A percentile compares a stretch with the other conserved stretches of the same genome.
phyloP scores from a whole-genome alignment of 2,888 invertebrate genomes.

The Sipha maydis region DNA sequence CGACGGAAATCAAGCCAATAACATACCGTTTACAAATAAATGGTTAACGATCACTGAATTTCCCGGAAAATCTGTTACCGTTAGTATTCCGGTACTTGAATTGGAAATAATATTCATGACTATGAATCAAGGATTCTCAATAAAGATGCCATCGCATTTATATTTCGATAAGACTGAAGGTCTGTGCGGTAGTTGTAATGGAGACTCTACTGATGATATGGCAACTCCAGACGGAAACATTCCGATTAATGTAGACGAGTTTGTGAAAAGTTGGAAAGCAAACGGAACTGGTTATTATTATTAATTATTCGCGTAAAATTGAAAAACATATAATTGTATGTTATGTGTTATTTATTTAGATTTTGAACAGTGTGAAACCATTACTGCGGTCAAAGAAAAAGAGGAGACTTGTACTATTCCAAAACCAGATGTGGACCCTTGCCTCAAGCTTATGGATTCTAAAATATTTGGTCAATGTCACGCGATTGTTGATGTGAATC shows the following conservation, averaged over 20 bases:
- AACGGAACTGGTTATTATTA: constrained; percentile 64
- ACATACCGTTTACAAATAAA: constrained; percentile 72
- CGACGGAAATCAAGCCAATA: constrained; percentile 65
- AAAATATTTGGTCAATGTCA: constrained; percentile 77
- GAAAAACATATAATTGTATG: neutral
- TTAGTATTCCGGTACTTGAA: constrained; percentile 76
- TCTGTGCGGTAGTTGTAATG: constrained; percentile 75
- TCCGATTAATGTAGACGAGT: constrained; percentile 71
- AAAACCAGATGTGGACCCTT: constrained; percentile 74
- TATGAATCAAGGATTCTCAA: constrained; percentile 69
- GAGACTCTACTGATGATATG: constrained; percentile 67
- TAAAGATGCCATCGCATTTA: constrained; percentile 78
- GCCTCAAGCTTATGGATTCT: constrained; percentile 73
- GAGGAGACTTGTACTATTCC: constrained; percentile 64
- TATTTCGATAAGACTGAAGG: constrained; percentile 81
- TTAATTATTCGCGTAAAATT: neutral
- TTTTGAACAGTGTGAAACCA: constrained; percentile 36
- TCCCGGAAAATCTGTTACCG: constrained; percentile 73
- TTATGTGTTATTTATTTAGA: neutral
- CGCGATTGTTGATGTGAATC: constrained; percentile 71
- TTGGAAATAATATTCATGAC: constrained; percentile 73
- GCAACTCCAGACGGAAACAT: constrained; percentile 66
- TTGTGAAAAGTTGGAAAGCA: constrained; percentile 72
- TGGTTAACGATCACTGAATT: constrained; percentile 75
- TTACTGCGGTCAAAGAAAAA: constrained; percentile 44